Percentiles rank a stretch among this genome's conserved stretches.
Evolutionary conservation across 2,113 vertebrate genomes (phyloP).

Genomic region (Pelvicachromis taeniatus): DNA sequence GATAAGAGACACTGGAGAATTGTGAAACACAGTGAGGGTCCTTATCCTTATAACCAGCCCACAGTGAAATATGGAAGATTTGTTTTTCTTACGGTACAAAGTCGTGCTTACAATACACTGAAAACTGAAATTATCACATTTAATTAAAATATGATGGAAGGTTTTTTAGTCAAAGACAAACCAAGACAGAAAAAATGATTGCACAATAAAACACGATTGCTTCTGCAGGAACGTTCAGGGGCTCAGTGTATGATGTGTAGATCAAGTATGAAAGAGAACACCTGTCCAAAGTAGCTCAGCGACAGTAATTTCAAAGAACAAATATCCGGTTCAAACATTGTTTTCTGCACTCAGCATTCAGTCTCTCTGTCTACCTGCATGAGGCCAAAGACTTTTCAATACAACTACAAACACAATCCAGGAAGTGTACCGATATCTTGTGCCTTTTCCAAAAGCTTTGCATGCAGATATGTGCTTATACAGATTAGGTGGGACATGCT

Average conservation of each 20-base stretch:
- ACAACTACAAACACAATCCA: background rate
- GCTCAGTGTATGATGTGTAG: rapidly evolving
- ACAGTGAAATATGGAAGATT: background rate
- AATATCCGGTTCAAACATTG: rapidly evolving
- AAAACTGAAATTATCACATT: background rate
- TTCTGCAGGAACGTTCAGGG: background rate
- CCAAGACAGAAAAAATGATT: background rate
- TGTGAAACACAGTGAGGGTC: background rate
- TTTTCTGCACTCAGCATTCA: background rate
- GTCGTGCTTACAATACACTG: background rate
- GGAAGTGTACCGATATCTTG: background rate
- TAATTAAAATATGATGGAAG: background rate
- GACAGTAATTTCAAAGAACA: background rate
- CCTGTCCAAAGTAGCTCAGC: background rate
- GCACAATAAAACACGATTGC: background rate
- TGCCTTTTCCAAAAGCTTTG: background rate
- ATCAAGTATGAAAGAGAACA: background rate
- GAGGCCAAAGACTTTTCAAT: background rate
- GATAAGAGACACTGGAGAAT: background rate
- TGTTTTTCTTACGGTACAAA: background rate
- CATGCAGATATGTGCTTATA: background rate
- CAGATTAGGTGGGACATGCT: background rate
- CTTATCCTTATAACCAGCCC: background rate
- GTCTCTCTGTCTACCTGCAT: background rate
- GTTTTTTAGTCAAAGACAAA: background rate